Evolutionary conservation across 2,113 vertebrate genomes (phyloP).

Genomic region (Heloderma charlesbogerti): DNA sequence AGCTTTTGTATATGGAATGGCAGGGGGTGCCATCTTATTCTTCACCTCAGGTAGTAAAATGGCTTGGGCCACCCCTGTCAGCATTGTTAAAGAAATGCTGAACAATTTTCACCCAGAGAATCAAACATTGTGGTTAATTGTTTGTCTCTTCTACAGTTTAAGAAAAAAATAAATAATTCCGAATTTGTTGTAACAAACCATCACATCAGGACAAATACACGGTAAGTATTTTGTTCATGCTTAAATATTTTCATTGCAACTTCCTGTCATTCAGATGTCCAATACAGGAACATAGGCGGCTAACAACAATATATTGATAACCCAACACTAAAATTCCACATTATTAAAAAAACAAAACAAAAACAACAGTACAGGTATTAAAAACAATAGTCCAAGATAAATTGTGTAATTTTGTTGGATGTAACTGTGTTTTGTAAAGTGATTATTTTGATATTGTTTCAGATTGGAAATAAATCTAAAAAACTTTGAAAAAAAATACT

Average conservation of each 20-base stretch:
- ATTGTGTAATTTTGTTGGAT: no score
- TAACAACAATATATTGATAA: not conserved
- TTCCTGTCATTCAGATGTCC: not conserved
- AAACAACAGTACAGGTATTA: no score
- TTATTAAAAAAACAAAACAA: no score
- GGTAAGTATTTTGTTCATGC: conserved; percentile 55
- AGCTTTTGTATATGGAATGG: no score
- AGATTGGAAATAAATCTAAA: no score
- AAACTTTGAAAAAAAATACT: no score
- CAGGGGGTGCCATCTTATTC: no score
- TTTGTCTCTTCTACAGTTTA: conserved; percentile 68
- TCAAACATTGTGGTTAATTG: not conserved
- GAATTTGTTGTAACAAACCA: conserved; percentile 64
- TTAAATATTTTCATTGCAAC: not conserved
- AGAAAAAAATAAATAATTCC: conserved; percentile 53
- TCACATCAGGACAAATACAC: conserved; percentile 50
- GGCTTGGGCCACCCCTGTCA: no score
- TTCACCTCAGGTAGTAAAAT: no score
- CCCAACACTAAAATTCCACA: not conserved
- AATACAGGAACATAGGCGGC: not conserved
- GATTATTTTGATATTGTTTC: no score
- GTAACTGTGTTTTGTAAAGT: no score
- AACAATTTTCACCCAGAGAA: not conserved
- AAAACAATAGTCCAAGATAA: no score
- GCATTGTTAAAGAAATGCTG: not conserved